phyloP scores from a whole-genome alignment of 2,888 invertebrate genomes.

The Automeris io region DNA sequence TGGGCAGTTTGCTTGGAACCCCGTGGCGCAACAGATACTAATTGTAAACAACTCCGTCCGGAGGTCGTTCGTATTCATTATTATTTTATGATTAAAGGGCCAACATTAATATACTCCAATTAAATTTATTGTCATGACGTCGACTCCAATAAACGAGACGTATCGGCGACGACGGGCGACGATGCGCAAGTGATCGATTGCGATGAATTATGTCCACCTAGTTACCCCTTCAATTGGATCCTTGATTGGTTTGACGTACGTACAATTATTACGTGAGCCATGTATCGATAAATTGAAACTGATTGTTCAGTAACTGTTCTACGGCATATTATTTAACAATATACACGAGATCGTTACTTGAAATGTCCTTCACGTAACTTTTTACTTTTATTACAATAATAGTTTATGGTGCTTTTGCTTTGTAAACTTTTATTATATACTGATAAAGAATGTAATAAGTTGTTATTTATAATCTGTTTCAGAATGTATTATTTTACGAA shows the following conservation, averaged over 20 bases:
- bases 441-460: slow-evolving; percentile 41
- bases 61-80: slow-evolving; percentile 55
- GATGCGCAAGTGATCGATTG: slow-evolving; percentile 65
- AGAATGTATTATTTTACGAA: slow-evolving; percentile 26
- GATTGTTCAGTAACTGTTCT: slow-evolving; percentile 53
- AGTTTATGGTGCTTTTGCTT: slow-evolving; percentile 35
- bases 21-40: slow-evolving; percentile 28
- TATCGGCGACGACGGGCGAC: slow-evolving; percentile 42
- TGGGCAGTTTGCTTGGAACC: neutral
- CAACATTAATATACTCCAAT: slow-evolving; percentile 68
- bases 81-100: slow-evolving; percentile 66
- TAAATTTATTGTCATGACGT: slow-evolving; percentile 67
- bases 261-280: slow-evolving; percentile 55
- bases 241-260: slow-evolving; percentile 71
- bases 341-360: slow-evolving; percentile 9
- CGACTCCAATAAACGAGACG: slow-evolving; percentile 63
- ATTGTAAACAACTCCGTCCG: slow-evolving; percentile 46
- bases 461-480: slow-evolving; percentile 36
- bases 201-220: slow-evolving; percentile 66
- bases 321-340: slow-evolving; percentile 26
- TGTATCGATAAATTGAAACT: slow-evolving; percentile 60
- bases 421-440: slow-evolving; percentile 45
- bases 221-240: slow-evolving; percentile 74
- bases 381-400: slow-evolving; percentile 31
- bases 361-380: slow-evolving; percentile 23